These are phyloP conservation scores for Aramus guarauna DNA, from an alignment of 2,113 vertebrate genomes.

Conservation along the genomic window DNA sequence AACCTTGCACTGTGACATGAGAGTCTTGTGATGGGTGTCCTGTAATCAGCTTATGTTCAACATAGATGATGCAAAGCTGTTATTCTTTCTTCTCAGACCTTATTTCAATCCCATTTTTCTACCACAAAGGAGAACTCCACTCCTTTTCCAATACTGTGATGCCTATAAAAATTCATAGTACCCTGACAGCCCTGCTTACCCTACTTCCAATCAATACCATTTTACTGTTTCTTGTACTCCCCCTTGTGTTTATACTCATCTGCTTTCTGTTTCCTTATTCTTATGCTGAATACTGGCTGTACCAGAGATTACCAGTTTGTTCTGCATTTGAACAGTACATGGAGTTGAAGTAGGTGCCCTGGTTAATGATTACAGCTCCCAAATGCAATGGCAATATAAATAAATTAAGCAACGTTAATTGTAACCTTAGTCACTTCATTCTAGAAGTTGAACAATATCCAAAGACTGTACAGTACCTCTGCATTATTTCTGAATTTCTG, in stretches of 20 bases:
- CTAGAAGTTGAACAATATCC: not conserved
- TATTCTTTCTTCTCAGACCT: not conserved
- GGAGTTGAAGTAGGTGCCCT: not conserved
- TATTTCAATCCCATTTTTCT: not conserved
- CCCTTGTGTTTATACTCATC: not conserved
- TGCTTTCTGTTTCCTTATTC: not conserved
- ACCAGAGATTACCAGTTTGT: not conserved
- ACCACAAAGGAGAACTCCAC: not conserved
- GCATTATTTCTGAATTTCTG: not conserved
- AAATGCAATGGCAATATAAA: not conserved
- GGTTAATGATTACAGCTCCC: not conserved
- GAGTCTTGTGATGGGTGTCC: not conserved
- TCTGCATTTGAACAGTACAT: not conserved
- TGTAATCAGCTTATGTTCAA: not conserved
- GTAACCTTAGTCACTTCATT: not conserved
- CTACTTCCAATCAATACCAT: not conserved
- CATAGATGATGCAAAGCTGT: not conserved
- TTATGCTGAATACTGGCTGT: not conserved
- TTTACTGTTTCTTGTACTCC: not conserved
- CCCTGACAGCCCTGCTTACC: not conserved
- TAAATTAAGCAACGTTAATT: not conserved
- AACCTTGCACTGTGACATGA: not conserved
- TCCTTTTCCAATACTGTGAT: not conserved
- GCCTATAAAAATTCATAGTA: not conserved
- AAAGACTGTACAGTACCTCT: not conserved